These are phyloP conservation scores for Euphydryas editha DNA, from an alignment of 2,888 invertebrate genomes.

Conservation along the genomic window DNA sequence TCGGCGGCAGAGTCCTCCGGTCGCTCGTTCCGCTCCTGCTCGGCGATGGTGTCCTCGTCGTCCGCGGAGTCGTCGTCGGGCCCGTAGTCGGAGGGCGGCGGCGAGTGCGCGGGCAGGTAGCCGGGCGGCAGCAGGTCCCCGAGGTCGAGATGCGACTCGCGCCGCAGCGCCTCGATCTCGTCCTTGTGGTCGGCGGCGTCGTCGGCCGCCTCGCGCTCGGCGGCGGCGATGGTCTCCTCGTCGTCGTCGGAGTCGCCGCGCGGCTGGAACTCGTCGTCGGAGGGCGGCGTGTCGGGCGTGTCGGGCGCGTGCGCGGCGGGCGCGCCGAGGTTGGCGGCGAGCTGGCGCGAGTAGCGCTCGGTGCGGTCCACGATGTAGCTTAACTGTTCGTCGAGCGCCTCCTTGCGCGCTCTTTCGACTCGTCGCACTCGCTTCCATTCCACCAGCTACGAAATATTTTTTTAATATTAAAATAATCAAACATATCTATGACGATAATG, in stretches of 20 bases:
- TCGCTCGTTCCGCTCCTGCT: slow-evolving; percentile 86
- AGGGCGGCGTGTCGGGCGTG: slow-evolving; percentile 54
- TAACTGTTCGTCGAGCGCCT: slow-evolving; percentile 97
- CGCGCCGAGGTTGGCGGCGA: slow-evolving; percentile 90
- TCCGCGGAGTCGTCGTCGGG: slow-evolving; percentile 87
- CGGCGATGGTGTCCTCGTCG: slow-evolving; percentile 75
- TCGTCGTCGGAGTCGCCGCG: slow-evolving; percentile 90
- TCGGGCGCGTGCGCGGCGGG: slow-evolving; percentile 52
- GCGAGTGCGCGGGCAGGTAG: slow-evolving; percentile 87
- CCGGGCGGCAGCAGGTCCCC: slow-evolving; percentile 94
- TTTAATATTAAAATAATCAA: neutral
- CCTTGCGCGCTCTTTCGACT: slow-evolving; percentile 96
- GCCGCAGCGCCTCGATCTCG: slow-evolving; percentile 93
- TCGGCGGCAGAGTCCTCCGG: slow-evolving; percentile 84
- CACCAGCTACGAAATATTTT: slow-evolving; percentile 87
- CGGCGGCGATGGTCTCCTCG: slow-evolving; percentile 96
- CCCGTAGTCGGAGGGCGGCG: slow-evolving; percentile 88
- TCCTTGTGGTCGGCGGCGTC: slow-evolving; percentile 83
- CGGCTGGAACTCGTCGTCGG: slow-evolving; percentile 92
- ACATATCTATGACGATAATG: neutral
- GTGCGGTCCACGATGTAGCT: slow-evolving; percentile 99
- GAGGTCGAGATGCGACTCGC: slow-evolving; percentile 94
- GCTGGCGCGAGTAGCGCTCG: slow-evolving; percentile 96
- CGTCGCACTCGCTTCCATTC: slow-evolving; percentile 96
- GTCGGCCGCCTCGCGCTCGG: slow-evolving; percentile 87